Base-by-base conservation (phyloP, 2,888 invertebrate species). In the Apodemia hepburni region DNA sequence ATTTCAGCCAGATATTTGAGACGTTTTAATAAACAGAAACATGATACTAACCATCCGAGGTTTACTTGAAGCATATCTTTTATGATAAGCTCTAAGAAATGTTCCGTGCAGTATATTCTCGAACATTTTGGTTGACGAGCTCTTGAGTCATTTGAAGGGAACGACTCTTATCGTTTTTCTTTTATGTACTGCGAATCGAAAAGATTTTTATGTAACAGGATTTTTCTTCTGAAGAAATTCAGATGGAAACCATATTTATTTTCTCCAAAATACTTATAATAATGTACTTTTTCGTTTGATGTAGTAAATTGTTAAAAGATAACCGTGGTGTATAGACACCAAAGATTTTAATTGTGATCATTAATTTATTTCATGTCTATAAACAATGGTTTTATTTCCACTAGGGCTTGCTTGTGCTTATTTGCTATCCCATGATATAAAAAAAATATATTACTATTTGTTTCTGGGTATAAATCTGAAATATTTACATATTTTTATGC, bases 151-250 rank as follows among this genome's bases (percentile, higher is more conserved):
- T 87, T 87, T 86, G 79, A 77, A 80, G 81, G 77, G 79, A 85
- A 84, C 77, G 84, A 79, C 81, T 84, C 84, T 86, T 87, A 87
- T 87, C 87, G 83, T 80, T 82, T 86, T 82, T 85, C 82, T 85
- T 86, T 87, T 85, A 86, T 85, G 79, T 81, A 83, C 80, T 85
- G 83, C 78, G 84, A 87, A 87, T 87, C 84, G 81, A 83, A 84
- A 80, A 84, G 81, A 80, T 81, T 83, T 81, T 51, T 18, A 51
- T 54, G 54, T 54, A 54, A 54, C 27, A 27, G 54, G 54, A 54
- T 54, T 54, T 49, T 54, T 54, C 54, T 54, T 54, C 18, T 27
- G 54, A 27, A 6, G 54, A 22, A 54, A 27, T 54, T 22, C 54
- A 22, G 22, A 54, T 22, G 22, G 54, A 27, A 22, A 54, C 54